Conservation (phyloP, 2,797 vertebrate genomes). For the Coilia nasus region DNA sequence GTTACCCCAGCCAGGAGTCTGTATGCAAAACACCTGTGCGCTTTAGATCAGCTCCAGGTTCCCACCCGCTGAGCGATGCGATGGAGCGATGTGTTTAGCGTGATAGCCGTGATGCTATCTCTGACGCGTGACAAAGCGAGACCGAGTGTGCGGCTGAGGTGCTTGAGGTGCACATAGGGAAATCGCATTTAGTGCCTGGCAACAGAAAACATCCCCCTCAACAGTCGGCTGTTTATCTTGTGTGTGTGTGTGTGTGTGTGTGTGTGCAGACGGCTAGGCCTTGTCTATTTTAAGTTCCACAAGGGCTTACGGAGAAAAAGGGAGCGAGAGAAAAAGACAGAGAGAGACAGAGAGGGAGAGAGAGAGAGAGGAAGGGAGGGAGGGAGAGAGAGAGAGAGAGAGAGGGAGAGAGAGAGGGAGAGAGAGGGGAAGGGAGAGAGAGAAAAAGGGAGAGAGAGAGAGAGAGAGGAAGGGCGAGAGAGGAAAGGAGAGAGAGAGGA, state of each 20-base stretch:
- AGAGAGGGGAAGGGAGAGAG: too few relatives aligned
- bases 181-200: constrained; percentile 5
- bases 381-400: too few relatives aligned
- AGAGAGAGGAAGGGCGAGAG: not conserved
- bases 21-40: not conserved
- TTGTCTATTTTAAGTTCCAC: too few relatives aligned
- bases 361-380: too few relatives aligned
- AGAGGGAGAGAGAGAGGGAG: too few relatives aligned
- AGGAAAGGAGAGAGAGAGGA: not conserved
- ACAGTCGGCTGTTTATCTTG: constrained; percentile 19
- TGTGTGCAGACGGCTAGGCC: too few relatives aligned
- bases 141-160: not conserved
- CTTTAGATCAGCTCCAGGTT: not conserved
- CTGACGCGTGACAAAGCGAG: not conserved
- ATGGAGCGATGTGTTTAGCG: not conserved
- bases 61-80: not conserved
- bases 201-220: constrained; percentile 12
- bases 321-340: too few relatives aligned
- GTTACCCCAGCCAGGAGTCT: not conserved
- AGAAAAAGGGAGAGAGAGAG: too few relatives aligned
- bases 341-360: not conserved
- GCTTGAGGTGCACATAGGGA: not conserved
- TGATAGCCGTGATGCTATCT: not conserved
- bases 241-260: too few relatives aligned
- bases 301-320: too few relatives aligned